Conservation (phyloP, 2,113 vertebrate species). For the Trichechus manatus region DNA sequence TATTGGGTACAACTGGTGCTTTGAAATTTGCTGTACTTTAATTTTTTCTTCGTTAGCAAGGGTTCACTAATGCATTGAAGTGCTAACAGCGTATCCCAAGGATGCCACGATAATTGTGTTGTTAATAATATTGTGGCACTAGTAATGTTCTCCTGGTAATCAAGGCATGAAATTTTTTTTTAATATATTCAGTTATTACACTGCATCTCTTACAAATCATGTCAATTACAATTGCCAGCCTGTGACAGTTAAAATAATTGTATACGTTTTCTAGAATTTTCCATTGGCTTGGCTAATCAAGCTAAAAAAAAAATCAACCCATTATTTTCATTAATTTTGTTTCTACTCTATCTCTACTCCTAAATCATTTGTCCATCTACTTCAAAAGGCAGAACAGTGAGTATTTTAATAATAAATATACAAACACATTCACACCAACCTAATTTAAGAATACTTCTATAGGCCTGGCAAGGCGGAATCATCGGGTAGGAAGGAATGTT, state of each 20-base stretch:
- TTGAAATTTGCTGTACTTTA: constrained; percentile 98
- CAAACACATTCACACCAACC: constrained; percentile 81
- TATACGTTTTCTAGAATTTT: constrained; percentile 94
- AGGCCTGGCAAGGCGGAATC: constrained; percentile 64
- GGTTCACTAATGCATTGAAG: constrained; percentile 95
- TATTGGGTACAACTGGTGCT: constrained; percentile 95
- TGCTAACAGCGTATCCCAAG: constrained; percentile 95
- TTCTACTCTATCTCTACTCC: constrained; percentile 88
- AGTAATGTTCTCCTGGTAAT: constrained; percentile 96
- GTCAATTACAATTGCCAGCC: constrained; percentile 94
- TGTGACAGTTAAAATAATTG: constrained; percentile 95
- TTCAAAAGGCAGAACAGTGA: constrained; percentile 87
- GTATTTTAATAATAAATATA: constrained; percentile 90
- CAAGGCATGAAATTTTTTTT: constrained; percentile 94
- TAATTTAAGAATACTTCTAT: constrained; percentile 80
- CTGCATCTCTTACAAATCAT: constrained; percentile 94
- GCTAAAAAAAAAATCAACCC: constrained; percentile 91
- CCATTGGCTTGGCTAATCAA: constrained; percentile 95
- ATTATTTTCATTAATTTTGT: constrained; percentile 93
- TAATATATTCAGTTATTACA: constrained; percentile 96
- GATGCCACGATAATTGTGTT: constrained; percentile 94
- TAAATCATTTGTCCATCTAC: constrained; percentile 91
- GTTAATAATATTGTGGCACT: constrained; percentile 95
- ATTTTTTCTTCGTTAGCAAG: constrained; percentile 97
- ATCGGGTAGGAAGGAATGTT: constrained; percentile 76